These are phyloP conservation scores for Thalassarche chlororhynchos DNA, from an alignment of 2,113 vertebrate genomes.

Conservation along the genomic window DNA sequence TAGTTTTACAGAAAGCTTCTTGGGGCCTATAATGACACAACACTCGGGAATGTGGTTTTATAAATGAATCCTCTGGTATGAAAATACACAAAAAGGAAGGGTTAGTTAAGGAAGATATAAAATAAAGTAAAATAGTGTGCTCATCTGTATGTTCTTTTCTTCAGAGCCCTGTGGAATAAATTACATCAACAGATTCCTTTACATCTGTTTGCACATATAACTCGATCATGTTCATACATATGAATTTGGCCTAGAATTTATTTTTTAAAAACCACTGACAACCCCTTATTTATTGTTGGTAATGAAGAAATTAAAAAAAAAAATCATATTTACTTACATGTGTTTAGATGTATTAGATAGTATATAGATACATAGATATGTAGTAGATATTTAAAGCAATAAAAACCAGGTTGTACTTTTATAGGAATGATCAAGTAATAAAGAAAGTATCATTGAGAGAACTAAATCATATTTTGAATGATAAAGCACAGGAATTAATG, in stretches of 20 bases:
- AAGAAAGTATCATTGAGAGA: not conserved
- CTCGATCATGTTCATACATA: not conserved
- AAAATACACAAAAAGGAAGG: not conserved
- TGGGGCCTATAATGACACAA: not conserved
- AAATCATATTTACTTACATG: not conserved
- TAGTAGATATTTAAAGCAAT: not conserved
- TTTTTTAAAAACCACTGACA: not conserved
- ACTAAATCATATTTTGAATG: not conserved
- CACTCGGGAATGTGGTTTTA: not conserved
- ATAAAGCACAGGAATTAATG: not conserved
- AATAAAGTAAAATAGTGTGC: not conserved
- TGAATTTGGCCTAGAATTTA: not conserved
- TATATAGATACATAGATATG: not conserved
- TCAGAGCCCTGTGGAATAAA: not conserved
- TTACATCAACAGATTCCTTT: not conserved
- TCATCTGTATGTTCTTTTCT: not conserved
- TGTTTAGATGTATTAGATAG: not conserved
- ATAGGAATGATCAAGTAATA: not conserved
- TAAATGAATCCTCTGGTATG: not conserved
- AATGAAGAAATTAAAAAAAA: not conserved
- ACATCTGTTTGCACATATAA: not conserved
- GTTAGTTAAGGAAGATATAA: not conserved
- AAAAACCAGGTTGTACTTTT: not conserved
- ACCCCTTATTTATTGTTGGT: not conserved
- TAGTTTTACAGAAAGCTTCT: not conserved